phyloP scores from a whole-genome alignment of 2,113 vertebrate genomes.

The Oceanites oceanicus region DNA sequence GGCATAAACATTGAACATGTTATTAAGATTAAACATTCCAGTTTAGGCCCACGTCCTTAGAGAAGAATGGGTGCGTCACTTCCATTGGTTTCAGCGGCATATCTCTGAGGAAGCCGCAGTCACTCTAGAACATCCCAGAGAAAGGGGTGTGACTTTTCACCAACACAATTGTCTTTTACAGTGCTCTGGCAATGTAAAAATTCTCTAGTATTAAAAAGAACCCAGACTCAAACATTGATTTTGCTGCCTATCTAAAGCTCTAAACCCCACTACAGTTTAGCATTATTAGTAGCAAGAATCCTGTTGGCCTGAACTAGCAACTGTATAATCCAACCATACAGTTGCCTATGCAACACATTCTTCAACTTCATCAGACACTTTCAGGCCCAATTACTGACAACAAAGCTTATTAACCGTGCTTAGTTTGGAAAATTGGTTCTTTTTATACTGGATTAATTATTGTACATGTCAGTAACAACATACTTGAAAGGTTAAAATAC shows the following conservation, averaged over 20 bases:
- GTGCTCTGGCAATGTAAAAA: neutral
- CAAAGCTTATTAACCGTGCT: constrained; percentile 44
- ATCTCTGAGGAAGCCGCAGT: neutral
- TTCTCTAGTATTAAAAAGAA: neutral
- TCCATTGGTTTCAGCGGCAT: neutral
- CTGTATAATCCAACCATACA: constrained; percentile 11
- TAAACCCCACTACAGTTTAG: neutral
- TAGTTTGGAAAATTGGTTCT: constrained; percentile 19
- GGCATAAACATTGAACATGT: neutral
- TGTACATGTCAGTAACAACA: constrained; percentile 9
- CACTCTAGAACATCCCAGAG: neutral
- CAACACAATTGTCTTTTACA: neutral
- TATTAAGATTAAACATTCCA: neutral
- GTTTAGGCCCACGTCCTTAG: neutral
- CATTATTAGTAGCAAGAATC: neutral
- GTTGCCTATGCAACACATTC: constrained; percentile 17
- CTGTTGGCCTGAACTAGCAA: neutral
- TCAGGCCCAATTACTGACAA: constrained; percentile 23
- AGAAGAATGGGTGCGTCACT: neutral
- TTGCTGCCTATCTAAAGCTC: neutral
- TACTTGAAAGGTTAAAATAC: constrained; percentile 42
- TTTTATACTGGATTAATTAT: constrained; percentile 34
- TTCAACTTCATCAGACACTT: constrained; percentile 33
- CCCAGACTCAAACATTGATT: neutral
- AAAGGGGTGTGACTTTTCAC: neutral